These are phyloP conservation scores for Brachyhypopomus occidentalis DNA, from an alignment of 2,113 vertebrate species.

Conservation along the genomic window DNA sequence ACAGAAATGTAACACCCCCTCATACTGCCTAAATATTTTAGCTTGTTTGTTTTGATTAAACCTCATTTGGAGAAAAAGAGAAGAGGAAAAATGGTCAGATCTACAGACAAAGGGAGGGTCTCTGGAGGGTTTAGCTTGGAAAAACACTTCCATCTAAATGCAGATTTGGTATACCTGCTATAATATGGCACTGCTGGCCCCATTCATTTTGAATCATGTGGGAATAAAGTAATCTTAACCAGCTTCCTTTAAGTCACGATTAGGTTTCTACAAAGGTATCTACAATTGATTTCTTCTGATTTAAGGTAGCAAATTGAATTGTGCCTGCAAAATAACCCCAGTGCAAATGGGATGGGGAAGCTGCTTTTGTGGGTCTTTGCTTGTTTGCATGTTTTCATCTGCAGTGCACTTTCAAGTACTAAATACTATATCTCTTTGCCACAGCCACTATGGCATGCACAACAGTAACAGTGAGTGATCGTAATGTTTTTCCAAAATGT, in stretches of 20 bases:
- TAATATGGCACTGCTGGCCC: constrained; percentile 53
- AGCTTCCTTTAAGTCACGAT: constrained; percentile 52
- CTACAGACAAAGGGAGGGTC: constrained; percentile 65
- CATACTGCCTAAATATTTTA: background rate
- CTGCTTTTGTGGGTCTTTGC: background rate
- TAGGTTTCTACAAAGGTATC: constrained; percentile 55
- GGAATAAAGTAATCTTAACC: constrained; percentile 52
- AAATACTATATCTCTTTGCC: constrained; percentile 49
- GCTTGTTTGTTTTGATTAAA: constrained; percentile 42
- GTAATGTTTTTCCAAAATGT: constrained; percentile 2
- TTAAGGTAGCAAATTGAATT: constrained; percentile 56
- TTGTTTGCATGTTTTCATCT: background rate
- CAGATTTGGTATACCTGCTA: constrained; percentile 69
- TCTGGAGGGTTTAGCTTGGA: constrained; percentile 63
- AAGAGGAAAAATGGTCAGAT: constrained; percentile 58
- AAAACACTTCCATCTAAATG: constrained; percentile 80
- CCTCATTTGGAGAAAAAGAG: constrained; percentile 52
- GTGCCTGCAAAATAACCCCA: constrained; percentile 18
- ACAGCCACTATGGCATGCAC: background rate
- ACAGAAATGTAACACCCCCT: too few relatives aligned
- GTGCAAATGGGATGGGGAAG: background rate
- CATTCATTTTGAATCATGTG: constrained; percentile 64
- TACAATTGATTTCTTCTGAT: constrained; percentile 61
- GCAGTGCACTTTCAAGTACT: constrained; percentile 6
- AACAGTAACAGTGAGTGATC: background rate